Conservation (phyloP, 2,113 vertebrate species). For the Parotia lawesii region DNA sequence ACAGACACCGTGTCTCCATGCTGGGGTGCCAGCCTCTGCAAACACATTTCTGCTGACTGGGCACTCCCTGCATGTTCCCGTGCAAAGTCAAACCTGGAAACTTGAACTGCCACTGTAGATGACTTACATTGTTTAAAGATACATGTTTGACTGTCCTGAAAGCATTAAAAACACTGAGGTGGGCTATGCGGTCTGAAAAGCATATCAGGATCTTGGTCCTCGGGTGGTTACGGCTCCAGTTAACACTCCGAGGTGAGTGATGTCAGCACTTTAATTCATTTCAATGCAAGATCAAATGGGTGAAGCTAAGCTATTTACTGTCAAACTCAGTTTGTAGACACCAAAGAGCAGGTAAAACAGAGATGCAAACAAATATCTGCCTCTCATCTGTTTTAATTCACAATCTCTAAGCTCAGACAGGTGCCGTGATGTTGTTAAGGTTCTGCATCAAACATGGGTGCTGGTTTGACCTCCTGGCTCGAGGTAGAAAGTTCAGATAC, state of each 20-base stretch:
- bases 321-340: background rate
- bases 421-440: background rate
- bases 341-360: background rate
- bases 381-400: background rate
- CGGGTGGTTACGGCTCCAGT: background rate
- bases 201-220: background rate
- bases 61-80: background rate
- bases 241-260: fast-evolving
- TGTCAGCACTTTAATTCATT: background rate
- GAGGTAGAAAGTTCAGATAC: background rate
- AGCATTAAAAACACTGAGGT: background rate
- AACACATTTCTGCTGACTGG: background rate
- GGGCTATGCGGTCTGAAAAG: background rate
- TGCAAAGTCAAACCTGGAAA: background rate
- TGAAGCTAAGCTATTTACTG: background rate
- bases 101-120: background rate
- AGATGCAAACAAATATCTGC: background rate
- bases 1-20: fast-evolving
- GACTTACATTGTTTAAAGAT: background rate
- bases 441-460: background rate
- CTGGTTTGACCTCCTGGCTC: background rate
- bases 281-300: background rate
- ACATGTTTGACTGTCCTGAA: background rate
- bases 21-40: background rate
- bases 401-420: background rate